Evolutionary conservation across 2,113 vertebrate genomes (phyloP), one percentile per base, ranked within the genome.

Genomic region (Apodemus speciosus): DNA sequence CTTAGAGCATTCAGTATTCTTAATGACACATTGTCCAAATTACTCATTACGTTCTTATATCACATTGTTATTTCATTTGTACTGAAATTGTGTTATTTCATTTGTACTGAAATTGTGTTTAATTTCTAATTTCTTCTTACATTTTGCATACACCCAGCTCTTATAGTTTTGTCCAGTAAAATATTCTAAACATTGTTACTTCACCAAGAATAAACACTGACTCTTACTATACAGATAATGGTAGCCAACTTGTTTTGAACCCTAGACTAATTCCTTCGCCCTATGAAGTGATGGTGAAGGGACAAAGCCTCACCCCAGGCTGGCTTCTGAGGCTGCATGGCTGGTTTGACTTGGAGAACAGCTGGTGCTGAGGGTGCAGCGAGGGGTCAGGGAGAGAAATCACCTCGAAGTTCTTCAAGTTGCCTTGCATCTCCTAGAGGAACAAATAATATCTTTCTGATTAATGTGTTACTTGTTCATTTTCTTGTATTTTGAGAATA

Each of bases 391-490:
- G 40, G 35, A 27, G 69, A 62, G 40, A 35, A 32, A 10, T 43
- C 27, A 43, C 58, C 27, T 62, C 10, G 38, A 64, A 6, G 38
- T 6, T 38, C 72, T 43, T 43, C 30, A 20, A 56, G 60, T 15
- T 85, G 30, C 32, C 73, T 66, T 89, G 35, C 2, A 40, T 75
- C 38, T 64, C 27, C 18, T 58, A 73, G 68, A 89, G 49, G 32
- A 10, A 40, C 86, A 56, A 73, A 46, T 56, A 46, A 38, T 93
- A 25, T 30, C 21, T 89, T 83, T 89, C 75, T 46, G 6, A 27
- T 88, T 93, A 81, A 51, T 81, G 51, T 83, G 43, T 84, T 84
- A 15, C 43, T 88, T 81, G 46, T 64, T 83, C 35, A 21, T 71
- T 77, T 16, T 88, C 58, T 85, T 93, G 46, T 32, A 66, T 62